These are phyloP conservation scores for Callyntrura sp. DNA, from an alignment of 2,888 invertebrate genomes.

Conservation along the genomic window DNA sequence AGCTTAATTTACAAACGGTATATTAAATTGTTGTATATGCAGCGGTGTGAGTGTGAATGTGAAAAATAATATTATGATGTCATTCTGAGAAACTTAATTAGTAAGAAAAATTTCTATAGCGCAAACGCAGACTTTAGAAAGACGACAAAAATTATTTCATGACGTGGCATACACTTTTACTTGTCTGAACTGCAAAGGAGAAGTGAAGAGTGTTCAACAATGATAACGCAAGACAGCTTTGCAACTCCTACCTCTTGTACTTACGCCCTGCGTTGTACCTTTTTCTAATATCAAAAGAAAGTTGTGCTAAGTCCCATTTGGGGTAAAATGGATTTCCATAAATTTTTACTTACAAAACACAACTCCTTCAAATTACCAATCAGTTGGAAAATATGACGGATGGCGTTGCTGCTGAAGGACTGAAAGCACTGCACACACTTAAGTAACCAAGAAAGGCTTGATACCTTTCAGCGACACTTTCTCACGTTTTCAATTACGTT, in stretches of 20 bases:
- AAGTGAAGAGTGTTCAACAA: slow-evolving; percentile 2
- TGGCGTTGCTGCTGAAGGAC: background rate
- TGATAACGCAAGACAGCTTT: background rate
- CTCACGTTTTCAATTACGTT: slow-evolving; percentile 64
- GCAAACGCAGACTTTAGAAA: slow-evolving; percentile 5
- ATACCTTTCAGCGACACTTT: slow-evolving; percentile 35
- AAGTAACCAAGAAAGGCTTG: too few relatives aligned
- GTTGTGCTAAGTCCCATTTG: background rate
- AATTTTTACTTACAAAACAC: background rate
- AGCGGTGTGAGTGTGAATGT: too few relatives aligned
- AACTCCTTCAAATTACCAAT: background rate
- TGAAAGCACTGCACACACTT: background rate
- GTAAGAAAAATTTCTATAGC: background rate
- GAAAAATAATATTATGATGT: slow-evolving; percentile 35
- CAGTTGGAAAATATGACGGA: background rate
- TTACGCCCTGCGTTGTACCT: background rate
- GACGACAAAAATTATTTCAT: slow-evolving; percentile 31
- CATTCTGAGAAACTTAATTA: background rate
- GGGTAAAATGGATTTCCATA: background rate
- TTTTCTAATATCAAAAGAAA: too few relatives aligned
- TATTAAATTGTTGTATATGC: too few relatives aligned
- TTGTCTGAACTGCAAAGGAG: background rate
- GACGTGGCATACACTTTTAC: background rate
- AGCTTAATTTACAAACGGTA: background rate
- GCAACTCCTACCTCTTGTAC: background rate